Evolutionary conservation across 2,888 invertebrate genomes (phyloP).

Genomic region (Nomada fucata): DNA sequence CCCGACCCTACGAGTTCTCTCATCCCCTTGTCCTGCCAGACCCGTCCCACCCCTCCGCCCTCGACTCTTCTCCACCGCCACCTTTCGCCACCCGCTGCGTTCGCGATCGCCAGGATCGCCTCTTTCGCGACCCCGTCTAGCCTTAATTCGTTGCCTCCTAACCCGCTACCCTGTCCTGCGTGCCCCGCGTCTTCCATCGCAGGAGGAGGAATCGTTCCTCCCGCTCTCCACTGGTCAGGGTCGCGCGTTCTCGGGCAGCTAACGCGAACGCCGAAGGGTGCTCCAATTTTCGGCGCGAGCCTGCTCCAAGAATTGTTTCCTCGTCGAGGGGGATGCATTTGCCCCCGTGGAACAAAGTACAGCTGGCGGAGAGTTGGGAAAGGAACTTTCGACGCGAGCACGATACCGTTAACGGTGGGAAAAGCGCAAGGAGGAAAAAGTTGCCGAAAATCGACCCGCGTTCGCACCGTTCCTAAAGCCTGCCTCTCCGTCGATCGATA

Average conservation of each 20-base stretch:
- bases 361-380: background rate
- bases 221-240: background rate
- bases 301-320: too few species aligned
- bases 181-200: background rate
- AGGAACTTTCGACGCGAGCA: background rate
- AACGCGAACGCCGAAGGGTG: too few species aligned
- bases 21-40: slow-evolving; percentile 52
- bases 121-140: slow-evolving; percentile 49
- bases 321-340: too few species aligned
- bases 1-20: slow-evolving; percentile 65
- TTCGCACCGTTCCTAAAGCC: slow-evolving; percentile 34
- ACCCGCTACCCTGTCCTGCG: slow-evolving; percentile 25
- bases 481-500: slow-evolving; percentile 50
- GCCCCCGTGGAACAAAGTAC: background rate
- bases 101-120: slow-evolving; percentile 60
- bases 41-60: slow-evolving; percentile 42
- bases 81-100: slow-evolving; percentile 50
- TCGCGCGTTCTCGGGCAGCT: background rate
- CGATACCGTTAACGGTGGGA: slow-evolving; percentile 16
- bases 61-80: slow-evolving; percentile 59
- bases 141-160: slow-evolving; percentile 53
- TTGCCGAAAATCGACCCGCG: slow-evolving; percentile 41
- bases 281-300: too few species aligned
- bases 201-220: background rate
- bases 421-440: slow-evolving; percentile 26